Percentiles rank a stretch among this genome's conserved stretches.
phyloP scores from a whole-genome alignment of 2,888 invertebrate genomes.

The Aproaerema taeniolella region DNA sequence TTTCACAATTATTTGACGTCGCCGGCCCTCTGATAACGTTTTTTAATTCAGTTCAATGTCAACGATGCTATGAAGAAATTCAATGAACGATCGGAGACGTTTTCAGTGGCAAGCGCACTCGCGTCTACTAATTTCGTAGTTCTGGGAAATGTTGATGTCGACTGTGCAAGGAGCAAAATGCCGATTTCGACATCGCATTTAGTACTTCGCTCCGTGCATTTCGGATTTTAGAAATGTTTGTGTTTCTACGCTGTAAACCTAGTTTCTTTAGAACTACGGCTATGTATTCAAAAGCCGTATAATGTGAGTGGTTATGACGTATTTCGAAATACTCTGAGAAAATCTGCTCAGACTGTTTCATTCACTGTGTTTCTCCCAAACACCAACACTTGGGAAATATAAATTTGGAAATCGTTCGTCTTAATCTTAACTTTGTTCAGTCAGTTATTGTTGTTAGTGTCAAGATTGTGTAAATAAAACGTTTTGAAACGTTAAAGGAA shows the following conservation, averaged over 20 bases:
- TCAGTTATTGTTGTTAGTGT: conserved; percentile 7
- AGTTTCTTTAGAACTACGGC: conserved; percentile 37
- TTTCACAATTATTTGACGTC: conserved; percentile 46
- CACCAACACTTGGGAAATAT: conserved; percentile 9
- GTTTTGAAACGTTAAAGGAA: conserved; percentile 9
- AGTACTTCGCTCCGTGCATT: conserved; percentile 40
- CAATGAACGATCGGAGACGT: conserved; percentile 39
- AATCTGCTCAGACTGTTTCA: conserved; percentile 11
- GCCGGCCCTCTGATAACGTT: conserved; percentile 58
- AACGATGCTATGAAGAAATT: conserved; percentile 59
- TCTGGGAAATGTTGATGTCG: conserved; percentile 57
- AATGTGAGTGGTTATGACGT: conserved; percentile 14
- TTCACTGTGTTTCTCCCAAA: conserved; percentile 10
- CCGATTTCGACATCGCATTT: conserved; percentile 55
- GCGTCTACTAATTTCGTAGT: conserved; percentile 44
- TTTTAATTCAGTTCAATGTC: conserved; percentile 70
- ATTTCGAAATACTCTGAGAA: conserved; percentile 16
- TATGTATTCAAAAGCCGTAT: conserved; percentile 15
- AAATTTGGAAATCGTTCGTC: conserved; percentile 4
- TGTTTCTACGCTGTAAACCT: conserved; percentile 65
- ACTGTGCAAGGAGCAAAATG: conserved; percentile 53
- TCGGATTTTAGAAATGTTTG: conserved; percentile 65
- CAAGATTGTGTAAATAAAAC: conserved; percentile 6
- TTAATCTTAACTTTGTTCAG: conserved; percentile 5
- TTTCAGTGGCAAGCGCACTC: conserved; percentile 27